A percentile compares a stretch with the other conserved stretches of the same genome.
Evolutionary conservation across 2,113 vertebrate genomes (phyloP).

Genomic region (Callipepla californica): DNA sequence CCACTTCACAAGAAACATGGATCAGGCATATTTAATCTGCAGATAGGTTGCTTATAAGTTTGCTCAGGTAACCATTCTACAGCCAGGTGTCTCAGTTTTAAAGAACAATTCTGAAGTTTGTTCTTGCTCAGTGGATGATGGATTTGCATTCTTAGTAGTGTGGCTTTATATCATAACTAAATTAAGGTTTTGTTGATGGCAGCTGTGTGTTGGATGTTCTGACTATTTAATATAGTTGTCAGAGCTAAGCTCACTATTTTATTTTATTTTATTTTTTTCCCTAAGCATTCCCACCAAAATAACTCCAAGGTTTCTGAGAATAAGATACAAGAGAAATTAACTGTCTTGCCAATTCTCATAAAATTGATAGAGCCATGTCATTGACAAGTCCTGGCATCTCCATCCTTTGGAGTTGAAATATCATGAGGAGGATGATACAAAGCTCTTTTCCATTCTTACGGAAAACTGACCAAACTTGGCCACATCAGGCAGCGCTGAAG

Average conservation of each 20-base stretch:
- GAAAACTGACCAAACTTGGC: neutral
- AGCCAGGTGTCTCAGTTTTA: neutral
- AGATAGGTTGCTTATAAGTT: neutral
- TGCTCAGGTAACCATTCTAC: neutral
- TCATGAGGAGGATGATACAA: neutral
- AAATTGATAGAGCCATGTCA: neutral
- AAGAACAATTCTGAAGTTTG: neutral
- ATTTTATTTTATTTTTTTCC: neutral
- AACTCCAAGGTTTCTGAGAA: neutral
- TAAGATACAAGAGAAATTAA: neutral
- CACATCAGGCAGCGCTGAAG: neutral
- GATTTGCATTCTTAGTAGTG: neutral
- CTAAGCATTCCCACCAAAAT: neutral
- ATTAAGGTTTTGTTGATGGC: neutral
- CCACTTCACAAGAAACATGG: neutral
- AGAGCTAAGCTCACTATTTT: neutral
- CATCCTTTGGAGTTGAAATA: slow-evolving; percentile 16
- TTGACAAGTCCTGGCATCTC: slow-evolving; percentile 21
- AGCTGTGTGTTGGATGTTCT: neutral
- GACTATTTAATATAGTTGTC: neutral
- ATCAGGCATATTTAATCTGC: neutral
- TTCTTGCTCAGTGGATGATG: neutral
- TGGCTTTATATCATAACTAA: neutral
- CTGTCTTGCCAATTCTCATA: slow-evolving; percentile 1
- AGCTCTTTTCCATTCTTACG: neutral